These are phyloP conservation scores for Scaptomyza flava DNA, from an alignment of 2,888 invertebrate genomes.

Conservation along the genomic window DNA sequence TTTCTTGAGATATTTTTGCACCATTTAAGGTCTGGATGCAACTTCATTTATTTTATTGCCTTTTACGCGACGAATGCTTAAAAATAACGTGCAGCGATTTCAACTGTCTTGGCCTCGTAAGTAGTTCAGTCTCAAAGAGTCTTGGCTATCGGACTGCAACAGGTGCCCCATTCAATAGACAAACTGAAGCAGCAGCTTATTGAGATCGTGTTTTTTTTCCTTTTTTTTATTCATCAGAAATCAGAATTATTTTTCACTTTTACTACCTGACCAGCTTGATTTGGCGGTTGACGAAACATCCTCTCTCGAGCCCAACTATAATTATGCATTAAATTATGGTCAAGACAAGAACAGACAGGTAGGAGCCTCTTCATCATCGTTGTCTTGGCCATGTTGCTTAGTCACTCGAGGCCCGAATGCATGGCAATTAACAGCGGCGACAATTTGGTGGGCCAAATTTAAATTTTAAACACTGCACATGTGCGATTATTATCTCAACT, in stretches of 20 bases:
- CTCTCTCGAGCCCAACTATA: conserved; percentile 15
- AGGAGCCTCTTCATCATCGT: conserved; percentile 33
- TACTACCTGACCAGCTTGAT: conserved; percentile 45
- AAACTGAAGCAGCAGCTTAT: conserved; percentile 17
- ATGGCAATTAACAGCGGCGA: conserved; percentile 64
- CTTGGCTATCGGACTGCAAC: conserved; percentile 32
- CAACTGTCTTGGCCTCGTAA: conserved; percentile 6
- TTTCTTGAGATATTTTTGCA: conserved; percentile 60
- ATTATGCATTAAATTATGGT: conserved; percentile 70
- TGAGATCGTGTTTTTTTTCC: neutral
- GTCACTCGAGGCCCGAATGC: conserved; percentile 53
- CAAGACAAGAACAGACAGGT: conserved; percentile 47
- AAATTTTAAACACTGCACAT: conserved; percentile 56
- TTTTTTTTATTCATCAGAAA: conserved; percentile 36
- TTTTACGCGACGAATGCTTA: conserved; percentile 54
- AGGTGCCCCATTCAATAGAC: conserved; percentile 64
- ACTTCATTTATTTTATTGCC: conserved; percentile 73
- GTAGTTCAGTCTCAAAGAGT: conserved; percentile 6
- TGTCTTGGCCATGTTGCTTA: conserved; percentile 40
- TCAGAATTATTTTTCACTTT: conserved; percentile 63
- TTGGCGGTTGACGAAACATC: conserved; percentile 6
- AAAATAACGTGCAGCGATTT: conserved; percentile 41
- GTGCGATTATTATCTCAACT: conserved; percentile 44
- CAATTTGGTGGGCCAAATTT: conserved; percentile 69
- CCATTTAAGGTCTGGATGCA: conserved; percentile 69